Percentiles rank a stretch among this genome's conserved stretches.
These are phyloP conservation scores for Aeoliscus strigatus DNA, from an alignment of 2,797 vertebrate species.

Conservation along the genomic window DNA sequence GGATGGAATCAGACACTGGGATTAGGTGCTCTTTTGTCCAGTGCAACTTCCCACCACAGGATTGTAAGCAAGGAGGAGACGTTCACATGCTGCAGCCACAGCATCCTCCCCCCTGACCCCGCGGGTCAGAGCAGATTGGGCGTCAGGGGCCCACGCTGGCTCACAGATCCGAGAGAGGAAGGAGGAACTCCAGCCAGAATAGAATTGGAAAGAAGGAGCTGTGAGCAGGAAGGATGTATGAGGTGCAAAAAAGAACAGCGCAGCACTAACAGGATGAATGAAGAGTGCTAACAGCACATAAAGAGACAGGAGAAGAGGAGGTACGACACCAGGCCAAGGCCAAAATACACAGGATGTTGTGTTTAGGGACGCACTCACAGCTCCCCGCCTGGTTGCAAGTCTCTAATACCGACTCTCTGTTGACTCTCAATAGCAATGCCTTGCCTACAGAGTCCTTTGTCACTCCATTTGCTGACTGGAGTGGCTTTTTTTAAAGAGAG, in stretches of 20 bases:
- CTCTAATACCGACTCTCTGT: conserved; percentile 73
- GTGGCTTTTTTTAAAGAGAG: conserved; percentile 77
- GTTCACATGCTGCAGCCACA: conserved; percentile 57
- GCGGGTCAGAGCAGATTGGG: conserved; percentile 60
- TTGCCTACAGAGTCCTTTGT: conserved; percentile 77
- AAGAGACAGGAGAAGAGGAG: conserved; percentile 39
- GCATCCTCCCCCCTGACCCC: conserved; percentile 65
- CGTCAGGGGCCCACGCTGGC: conserved; percentile 45
- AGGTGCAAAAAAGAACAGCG: conserved; percentile 11
- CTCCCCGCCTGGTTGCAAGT: conserved; percentile 58
- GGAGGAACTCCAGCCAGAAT: no score
- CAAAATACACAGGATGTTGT: conserved; percentile 70
- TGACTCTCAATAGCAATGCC: conserved; percentile 78
- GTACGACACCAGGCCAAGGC: conserved; percentile 48
- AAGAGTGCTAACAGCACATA: conserved; percentile 19
- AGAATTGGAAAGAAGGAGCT: background rate
- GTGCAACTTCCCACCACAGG: conserved; percentile 76
- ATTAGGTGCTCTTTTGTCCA: conserved; percentile 78
- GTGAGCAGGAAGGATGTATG: conserved; percentile 1
- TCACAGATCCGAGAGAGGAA: conserved; percentile 29
- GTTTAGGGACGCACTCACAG: conserved; percentile 57
- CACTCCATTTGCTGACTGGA: conserved; percentile 81
- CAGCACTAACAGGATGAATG: conserved; percentile 15
- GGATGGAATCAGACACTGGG: conserved; percentile 81
- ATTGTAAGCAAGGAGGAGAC: conserved; percentile 75